phyloP scores from a whole-genome alignment of 2,888 invertebrate species.

The Sympetrum striolatum region DNA sequence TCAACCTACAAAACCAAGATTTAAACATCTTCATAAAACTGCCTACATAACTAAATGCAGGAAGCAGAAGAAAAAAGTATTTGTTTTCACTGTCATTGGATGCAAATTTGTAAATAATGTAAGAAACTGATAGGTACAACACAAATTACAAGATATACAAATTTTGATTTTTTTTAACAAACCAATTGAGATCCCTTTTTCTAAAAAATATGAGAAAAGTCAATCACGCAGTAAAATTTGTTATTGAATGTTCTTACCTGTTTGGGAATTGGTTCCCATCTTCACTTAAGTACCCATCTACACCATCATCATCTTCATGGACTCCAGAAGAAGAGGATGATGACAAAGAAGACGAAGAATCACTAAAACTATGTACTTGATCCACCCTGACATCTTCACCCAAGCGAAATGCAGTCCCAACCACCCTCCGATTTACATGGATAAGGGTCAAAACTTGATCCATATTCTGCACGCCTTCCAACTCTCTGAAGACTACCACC shows the following conservation, averaged over 20 bases:
- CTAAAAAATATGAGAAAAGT: too few relatives aligned
- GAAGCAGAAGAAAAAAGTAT: too few relatives aligned
- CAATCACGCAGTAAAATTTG: not conserved
- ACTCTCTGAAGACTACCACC: slow-evolving; percentile 17
- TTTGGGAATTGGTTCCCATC: not conserved
- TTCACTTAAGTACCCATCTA: not conserved
- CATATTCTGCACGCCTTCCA: slow-evolving; percentile 13
- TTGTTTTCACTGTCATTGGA: too few relatives aligned
- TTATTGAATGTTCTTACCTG: not conserved
- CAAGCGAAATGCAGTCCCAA: slow-evolving; percentile 7
- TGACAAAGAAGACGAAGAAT: not conserved
- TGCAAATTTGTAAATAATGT: too few relatives aligned
- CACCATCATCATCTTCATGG: not conserved
- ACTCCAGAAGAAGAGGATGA: slow-evolving; percentile 1
- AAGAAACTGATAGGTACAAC: too few relatives aligned
- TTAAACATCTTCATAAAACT: too few relatives aligned
- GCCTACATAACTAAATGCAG: too few relatives aligned
- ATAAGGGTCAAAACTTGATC: slow-evolving; percentile 38
- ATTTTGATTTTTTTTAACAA: too few relatives aligned
- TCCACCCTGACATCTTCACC: slow-evolving; percentile 11
- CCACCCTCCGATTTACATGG: slow-evolving; percentile 3
- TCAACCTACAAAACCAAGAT: too few relatives aligned
- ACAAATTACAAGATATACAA: too few relatives aligned
- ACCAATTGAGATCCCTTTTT: too few relatives aligned
- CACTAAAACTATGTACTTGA: not conserved